Evolutionary conservation across 2,888 invertebrate species (phyloP).

Genomic region (Gandaritis pyraliata): DNA sequence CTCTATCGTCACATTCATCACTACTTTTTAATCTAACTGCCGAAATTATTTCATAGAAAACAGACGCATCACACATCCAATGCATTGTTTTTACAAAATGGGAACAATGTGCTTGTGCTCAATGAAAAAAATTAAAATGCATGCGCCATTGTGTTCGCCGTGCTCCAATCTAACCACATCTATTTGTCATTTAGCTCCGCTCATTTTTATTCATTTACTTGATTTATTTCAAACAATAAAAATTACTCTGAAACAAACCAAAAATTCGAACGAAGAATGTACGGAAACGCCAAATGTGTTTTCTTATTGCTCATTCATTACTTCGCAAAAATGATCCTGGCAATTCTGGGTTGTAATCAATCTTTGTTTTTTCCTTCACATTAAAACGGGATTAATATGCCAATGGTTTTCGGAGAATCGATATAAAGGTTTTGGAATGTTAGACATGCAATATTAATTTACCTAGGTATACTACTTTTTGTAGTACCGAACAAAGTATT

Average conservation of each 20-base stretch:
- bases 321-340: not conserved
- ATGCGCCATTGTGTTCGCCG: constrained; percentile 23
- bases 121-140: constrained; percentile 18
- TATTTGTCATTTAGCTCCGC: constrained; percentile 24
- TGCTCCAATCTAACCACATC: constrained; percentile 16
- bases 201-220: constrained; percentile 27
- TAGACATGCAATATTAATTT: too few relatives aligned
- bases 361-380: not conserved
- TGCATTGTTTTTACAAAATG: not conserved
- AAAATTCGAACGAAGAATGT: not conserved
- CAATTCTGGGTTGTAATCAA: not conserved
- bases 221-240: constrained; percentile 26
- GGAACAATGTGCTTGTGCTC: not conserved
- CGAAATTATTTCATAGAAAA: too few relatives aligned
- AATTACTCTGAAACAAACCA: constrained; percentile 1
- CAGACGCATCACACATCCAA: too few relatives aligned
- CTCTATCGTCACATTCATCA: too few relatives aligned
- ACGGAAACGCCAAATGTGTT: constrained; percentile 15
- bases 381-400: not conserved
- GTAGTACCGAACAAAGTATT: too few relatives aligned
- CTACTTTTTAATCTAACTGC: too few relatives aligned
- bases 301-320: constrained; percentile 12
- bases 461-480: too few relatives aligned
- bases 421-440: too few relatives aligned
- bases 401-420: not conserved